These are phyloP conservation scores for Steatocranus sp. DNA, from an alignment of 2,797 vertebrate genomes.

Conservation along the genomic window DNA sequence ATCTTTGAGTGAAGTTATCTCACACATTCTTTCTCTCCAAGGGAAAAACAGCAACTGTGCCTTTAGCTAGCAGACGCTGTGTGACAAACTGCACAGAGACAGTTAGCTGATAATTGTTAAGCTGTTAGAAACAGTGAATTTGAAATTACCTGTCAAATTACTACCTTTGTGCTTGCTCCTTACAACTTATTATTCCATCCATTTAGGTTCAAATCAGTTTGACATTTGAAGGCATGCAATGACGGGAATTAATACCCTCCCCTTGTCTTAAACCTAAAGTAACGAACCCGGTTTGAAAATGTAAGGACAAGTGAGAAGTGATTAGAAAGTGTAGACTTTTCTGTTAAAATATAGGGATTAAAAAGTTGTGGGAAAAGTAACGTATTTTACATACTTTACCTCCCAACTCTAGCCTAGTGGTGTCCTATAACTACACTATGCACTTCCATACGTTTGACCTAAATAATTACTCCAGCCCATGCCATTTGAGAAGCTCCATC, in stretches of 20 bases:
- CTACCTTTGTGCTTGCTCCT: not conserved
- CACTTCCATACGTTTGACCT: slow-evolving; percentile 22
- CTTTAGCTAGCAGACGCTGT: not conserved
- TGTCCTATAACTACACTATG: not conserved
- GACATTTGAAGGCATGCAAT: not conserved
- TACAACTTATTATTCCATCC: not conserved
- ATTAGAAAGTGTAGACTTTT: not conserved
- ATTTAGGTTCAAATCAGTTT: not conserved
- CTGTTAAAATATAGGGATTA: not conserved
- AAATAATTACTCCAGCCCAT: slow-evolving; percentile 39
- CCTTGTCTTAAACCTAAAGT: not conserved
- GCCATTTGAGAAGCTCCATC: not conserved
- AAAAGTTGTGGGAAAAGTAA: not conserved
- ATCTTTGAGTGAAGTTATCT: not conserved
- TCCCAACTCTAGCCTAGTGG: not conserved
- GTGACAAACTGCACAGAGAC: not conserved
- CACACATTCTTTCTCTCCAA: not conserved
- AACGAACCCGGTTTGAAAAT: not conserved
- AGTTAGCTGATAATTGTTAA: not conserved
- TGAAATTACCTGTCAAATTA: not conserved
- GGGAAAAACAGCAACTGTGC: not conserved
- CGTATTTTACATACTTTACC: not conserved
- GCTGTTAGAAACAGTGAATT: not conserved
- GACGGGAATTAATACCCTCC: not conserved
- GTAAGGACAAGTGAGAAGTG: not conserved